Evolutionary conservation across 2,113 vertebrate genomes (phyloP).

Genomic region (Sylvilagus bachmani): DNA sequence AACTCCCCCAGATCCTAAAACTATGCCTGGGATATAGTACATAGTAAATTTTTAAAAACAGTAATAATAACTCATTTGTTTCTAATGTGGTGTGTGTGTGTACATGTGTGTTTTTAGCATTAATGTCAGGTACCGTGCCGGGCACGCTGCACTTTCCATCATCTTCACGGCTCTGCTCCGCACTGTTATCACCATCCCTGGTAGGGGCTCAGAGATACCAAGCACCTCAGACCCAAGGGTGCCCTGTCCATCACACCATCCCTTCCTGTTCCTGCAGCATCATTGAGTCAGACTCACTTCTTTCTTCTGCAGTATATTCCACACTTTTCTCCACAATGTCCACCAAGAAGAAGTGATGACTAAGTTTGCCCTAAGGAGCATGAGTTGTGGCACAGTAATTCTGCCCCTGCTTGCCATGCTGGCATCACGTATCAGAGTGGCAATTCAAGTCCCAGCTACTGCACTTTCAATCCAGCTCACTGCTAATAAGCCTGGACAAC

Average conservation of each 20-base stretch:
- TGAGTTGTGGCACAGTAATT: no score
- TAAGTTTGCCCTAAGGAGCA: slow-evolving; percentile 31
- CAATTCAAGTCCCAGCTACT: no score
- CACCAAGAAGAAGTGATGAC: not conserved
- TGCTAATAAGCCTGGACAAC: no score
- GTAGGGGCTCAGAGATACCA: not conserved
- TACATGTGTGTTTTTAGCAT: not conserved
- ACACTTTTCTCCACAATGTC: not conserved
- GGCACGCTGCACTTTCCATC: not conserved
- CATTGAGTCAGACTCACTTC: not conserved
- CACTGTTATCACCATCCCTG: not conserved
- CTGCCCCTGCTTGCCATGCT: no score
- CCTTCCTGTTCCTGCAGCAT: not conserved
- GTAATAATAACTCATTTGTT: not conserved
- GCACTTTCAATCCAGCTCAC: no score
- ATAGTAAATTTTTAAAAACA: no score
- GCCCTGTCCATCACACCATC: rapidly evolving
- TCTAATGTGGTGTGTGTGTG: not conserved
- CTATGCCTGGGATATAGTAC: no score
- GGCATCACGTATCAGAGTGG: no score
- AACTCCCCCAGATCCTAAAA: no score
- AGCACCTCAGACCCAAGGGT: not conserved
- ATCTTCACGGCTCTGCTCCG: not conserved
- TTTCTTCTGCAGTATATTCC: not conserved
- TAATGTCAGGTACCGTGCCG: not conserved